Percentiles rank a stretch among this genome's conserved stretches.
phyloP scores from a whole-genome alignment of 2,113 vertebrate species.

The Etheostoma spectabile region DNA sequence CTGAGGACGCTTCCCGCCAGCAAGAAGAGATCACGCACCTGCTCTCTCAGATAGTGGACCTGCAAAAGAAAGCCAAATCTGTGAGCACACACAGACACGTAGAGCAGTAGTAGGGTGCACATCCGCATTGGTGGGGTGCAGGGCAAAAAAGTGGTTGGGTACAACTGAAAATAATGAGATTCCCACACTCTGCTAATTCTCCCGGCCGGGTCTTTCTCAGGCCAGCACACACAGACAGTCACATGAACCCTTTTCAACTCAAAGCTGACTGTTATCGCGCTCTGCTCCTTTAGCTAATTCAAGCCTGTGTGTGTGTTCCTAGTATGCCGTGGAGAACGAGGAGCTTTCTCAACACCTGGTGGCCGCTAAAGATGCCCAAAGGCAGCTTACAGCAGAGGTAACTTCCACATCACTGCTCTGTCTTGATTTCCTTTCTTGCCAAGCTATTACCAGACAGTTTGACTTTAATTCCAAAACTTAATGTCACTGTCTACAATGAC shows the following conservation, averaged over 20 bases:
- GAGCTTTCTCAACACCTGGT: slow-evolving; percentile 95
- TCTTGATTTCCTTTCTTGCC: not conserved
- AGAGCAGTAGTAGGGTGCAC: too few species aligned
- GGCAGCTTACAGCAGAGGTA: slow-evolving; percentile 95
- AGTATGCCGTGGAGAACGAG: slow-evolving; percentile 97
- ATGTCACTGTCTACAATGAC: not conserved
- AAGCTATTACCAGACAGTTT: not conserved
- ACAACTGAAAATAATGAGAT: too few species aligned
- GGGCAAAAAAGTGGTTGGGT: too few species aligned
- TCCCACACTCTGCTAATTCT: too few species aligned
- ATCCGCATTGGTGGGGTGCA: too few species aligned
- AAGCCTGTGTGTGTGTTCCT: slow-evolving; percentile 49
- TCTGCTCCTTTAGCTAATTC: not conserved
- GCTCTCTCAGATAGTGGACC: slow-evolving; percentile 95
- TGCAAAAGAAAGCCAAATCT: slow-evolving; percentile 97
- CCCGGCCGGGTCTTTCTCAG: too few species aligned
- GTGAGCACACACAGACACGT: slow-evolving; percentile 75
- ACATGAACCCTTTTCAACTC: not conserved
- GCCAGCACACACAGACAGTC: slow-evolving; percentile 11
- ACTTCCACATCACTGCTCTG: not conserved
- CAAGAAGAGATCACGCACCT: slow-evolving; percentile 99
- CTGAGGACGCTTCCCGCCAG: slow-evolving; percentile 94
- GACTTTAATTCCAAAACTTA: not conserved
- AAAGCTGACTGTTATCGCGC: not conserved
- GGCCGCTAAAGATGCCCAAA: slow-evolving; percentile 97